A percentile compares a stretch with the other conserved stretches of the same genome.
Conservation (phyloP, 2,113 vertebrate genomes). For the Phasianus colchicus region DNA sequence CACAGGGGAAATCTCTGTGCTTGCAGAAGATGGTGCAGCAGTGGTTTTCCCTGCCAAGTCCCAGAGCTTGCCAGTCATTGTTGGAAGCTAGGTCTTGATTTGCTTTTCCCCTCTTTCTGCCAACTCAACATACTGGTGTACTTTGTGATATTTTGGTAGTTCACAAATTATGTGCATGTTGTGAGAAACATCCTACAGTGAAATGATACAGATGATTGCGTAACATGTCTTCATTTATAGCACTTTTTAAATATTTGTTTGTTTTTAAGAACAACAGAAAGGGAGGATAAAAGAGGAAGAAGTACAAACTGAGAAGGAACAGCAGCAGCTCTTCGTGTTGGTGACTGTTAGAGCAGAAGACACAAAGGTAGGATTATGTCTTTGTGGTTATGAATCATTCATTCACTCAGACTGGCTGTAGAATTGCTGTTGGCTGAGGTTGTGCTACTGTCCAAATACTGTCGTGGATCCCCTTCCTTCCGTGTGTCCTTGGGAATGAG, state of each 20-base stretch:
- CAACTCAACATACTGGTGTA: neutral
- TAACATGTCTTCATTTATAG: neutral
- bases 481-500: neutral
- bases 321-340: neutral
- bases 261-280: neutral
- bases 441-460: neutral
- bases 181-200: neutral
- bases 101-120: slow-evolving; percentile 12
- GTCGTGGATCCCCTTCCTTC: no score
- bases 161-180: neutral
- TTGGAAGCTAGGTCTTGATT: neutral
- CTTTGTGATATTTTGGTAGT: slow-evolving; percentile 12
- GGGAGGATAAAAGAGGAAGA: neutral
- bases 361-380: neutral
- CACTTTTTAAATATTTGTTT: neutral
- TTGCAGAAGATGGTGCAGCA: neutral
- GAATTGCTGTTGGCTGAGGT: neutral
- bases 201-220: neutral
- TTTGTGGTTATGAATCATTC: neutral
- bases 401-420: fast-evolving
- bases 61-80: neutral
- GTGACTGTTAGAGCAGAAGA: neutral
- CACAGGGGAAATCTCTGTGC: neutral
- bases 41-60: slow-evolving; percentile 9
- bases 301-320: neutral